Percentiles rank a stretch among this genome's conserved stretches.
Conservation (phyloP, 2,888 invertebrate species). For the Callyntrura sp. region DNA sequence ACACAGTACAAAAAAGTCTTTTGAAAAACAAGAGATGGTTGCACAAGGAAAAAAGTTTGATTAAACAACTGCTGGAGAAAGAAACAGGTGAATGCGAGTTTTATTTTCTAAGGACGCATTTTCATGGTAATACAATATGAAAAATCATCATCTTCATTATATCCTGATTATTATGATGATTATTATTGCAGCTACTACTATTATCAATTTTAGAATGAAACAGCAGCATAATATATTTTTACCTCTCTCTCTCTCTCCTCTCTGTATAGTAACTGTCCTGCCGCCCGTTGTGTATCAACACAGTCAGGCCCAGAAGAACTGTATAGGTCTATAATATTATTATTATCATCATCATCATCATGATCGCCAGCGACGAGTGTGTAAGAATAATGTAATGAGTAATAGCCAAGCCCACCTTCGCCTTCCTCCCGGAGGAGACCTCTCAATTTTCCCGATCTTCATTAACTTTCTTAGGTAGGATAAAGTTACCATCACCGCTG, state of each 20-base stretch:
- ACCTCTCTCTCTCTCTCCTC: neutral
- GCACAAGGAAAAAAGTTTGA: slow-evolving; percentile 26
- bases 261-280: neutral
- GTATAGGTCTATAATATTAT: neutral
- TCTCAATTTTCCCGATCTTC: slow-evolving; percentile 74
- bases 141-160: slow-evolving; percentile 71
- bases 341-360: slow-evolving; percentile 2
- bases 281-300: neutral
- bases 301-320: neutral
- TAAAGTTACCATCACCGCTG: slow-evolving; percentile 61
- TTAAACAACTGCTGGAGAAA: neutral
- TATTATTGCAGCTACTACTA: slow-evolving; percentile 37
- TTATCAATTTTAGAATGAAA: slow-evolving; percentile 47
- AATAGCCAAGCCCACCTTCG: slow-evolving; percentile 75
- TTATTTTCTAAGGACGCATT: slow-evolving; percentile 32
- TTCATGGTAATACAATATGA: slow-evolving; percentile 71
- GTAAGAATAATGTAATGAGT: slow-evolving; percentile 72
- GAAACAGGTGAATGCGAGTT: neutral
- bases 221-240: neutral
- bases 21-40: slow-evolving; percentile 8
- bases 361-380: slow-evolving; percentile 21
- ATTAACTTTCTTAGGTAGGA: slow-evolving; percentile 73
- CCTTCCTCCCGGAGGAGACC: slow-evolving; percentile 72
- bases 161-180: slow-evolving; percentile 55
- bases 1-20: neutral